A percentile compares a stretch with the other conserved stretches of the same genome.
These are phyloP conservation scores for Aselliscus stoliczkanus DNA, from an alignment of 2,797 vertebrate genomes.

Conservation along the genomic window DNA sequence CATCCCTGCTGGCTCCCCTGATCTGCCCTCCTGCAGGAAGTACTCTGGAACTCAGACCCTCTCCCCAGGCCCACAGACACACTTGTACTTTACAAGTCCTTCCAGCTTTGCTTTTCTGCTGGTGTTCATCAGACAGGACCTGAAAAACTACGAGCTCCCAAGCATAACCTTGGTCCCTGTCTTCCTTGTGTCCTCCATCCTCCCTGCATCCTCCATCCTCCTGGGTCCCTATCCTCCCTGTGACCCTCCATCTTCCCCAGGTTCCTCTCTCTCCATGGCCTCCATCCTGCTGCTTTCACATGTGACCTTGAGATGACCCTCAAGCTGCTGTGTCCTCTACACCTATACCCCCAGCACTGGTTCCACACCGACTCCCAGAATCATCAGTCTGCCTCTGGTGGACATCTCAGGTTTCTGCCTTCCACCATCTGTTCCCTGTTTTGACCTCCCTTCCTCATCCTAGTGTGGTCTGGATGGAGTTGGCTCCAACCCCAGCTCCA, in stretches of 20 bases:
- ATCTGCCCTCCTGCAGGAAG: not conserved
- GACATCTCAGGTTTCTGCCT: not conserved
- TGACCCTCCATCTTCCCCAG: no score
- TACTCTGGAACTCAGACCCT: not conserved
- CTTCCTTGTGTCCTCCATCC: not conserved
- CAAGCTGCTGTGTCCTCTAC: not conserved
- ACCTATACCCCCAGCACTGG: not conserved
- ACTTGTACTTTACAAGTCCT: not conserved
- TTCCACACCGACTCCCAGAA: not conserved
- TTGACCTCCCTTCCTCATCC: not conserved
- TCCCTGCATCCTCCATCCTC: not conserved
- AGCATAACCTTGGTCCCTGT: not conserved
- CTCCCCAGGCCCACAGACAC: not conserved
- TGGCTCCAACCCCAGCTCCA: accelerated
- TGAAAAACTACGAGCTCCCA: not conserved
- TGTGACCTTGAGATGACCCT: not conserved
- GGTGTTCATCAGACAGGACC: not conserved
- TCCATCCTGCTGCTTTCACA: not conserved
- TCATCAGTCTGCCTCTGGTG: not conserved
- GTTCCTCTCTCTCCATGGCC: not conserved
- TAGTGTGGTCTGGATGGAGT: not conserved
- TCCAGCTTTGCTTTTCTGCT: not conserved
- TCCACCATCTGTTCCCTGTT: not conserved
- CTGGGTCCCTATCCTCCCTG: not conserved
- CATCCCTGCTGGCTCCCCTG: not conserved